These are phyloP conservation scores for Rhagonycha fulva DNA, from an alignment of 2,888 invertebrate species.

Conservation along the genomic window DNA sequence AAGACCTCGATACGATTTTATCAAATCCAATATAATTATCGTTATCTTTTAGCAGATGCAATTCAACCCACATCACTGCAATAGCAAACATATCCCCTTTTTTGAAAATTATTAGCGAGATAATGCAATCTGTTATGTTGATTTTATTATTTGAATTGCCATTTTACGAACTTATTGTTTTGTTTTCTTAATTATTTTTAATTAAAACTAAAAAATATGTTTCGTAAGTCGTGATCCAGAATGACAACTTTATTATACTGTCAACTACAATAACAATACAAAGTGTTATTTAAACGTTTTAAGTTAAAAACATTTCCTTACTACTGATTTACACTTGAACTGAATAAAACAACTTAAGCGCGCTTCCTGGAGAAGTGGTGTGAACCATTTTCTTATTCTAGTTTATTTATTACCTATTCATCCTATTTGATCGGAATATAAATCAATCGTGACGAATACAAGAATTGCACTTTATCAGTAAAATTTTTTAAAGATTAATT, in stretches of 20 bases:
- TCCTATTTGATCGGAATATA: neutral
- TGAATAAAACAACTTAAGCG: conserved; percentile 22
- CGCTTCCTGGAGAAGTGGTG: conserved; percentile 23
- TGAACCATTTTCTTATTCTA: conserved; percentile 10
- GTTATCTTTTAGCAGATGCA: neutral
- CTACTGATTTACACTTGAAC: conserved; percentile 17
- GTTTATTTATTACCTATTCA: neutral
- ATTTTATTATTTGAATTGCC: neutral
- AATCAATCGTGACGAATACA: neutral
- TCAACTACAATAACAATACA: conserved; percentile 13
- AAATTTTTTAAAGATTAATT: neutral
- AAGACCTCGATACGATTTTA: neutral
- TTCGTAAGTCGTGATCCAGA: neutral
- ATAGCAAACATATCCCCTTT: neutral
- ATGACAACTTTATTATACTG: neutral
- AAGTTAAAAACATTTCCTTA: conserved; percentile 18
- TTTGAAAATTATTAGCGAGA: neutral
- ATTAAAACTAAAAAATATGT: neutral
- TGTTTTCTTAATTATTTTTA: neutral
- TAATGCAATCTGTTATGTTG: neutral
- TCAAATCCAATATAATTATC: neutral
- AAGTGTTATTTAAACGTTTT: conserved; percentile 10
- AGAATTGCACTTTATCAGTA: neutral
- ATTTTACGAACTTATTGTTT: neutral
- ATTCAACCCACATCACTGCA: neutral